Conservation (phyloP, 2,888 invertebrate genomes). For the Agriopis leucophaearia region DNA sequence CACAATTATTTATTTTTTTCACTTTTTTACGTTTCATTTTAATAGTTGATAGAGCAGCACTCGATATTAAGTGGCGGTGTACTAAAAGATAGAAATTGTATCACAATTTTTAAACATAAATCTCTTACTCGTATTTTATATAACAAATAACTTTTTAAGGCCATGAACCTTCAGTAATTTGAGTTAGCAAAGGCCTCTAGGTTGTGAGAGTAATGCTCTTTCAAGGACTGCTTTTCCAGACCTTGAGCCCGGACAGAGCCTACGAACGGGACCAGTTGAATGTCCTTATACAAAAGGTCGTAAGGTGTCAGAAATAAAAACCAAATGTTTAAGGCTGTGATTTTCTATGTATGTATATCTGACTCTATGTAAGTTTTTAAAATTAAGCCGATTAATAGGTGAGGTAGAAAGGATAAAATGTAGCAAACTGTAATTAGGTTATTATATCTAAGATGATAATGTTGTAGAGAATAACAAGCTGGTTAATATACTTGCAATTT, state of each 20-base stretch:
- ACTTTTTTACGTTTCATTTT: too few species aligned
- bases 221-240: constrained; percentile 57
- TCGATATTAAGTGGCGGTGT: background rate
- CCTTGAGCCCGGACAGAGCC: constrained; percentile 60
- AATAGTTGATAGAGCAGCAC: too few species aligned
- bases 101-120: background rate
- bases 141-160: background rate
- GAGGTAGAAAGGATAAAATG: too few species aligned
- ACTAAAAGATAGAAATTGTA: background rate
- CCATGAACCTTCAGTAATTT: constrained; percentile 13
- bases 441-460: background rate
- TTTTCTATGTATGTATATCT: background rate
- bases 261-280: constrained; percentile 56
- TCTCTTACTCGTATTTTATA: background rate
- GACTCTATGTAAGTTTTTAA: too few species aligned
- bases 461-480: background rate
- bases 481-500: constrained; percentile 19
- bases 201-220: constrained; percentile 45
- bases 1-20: too few species aligned
- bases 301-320: constrained; percentile 37
- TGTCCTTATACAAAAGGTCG: constrained; percentile 58
- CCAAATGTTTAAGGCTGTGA: too few species aligned
- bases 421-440: too few species aligned
- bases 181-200: constrained; percentile 42
- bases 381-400: too few species aligned